A percentile compares a stretch with the other conserved stretches of the same genome.
These are phyloP conservation scores for Silurus asotus DNA, from an alignment of 2,113 vertebrate species.

Conservation along the genomic window DNA sequence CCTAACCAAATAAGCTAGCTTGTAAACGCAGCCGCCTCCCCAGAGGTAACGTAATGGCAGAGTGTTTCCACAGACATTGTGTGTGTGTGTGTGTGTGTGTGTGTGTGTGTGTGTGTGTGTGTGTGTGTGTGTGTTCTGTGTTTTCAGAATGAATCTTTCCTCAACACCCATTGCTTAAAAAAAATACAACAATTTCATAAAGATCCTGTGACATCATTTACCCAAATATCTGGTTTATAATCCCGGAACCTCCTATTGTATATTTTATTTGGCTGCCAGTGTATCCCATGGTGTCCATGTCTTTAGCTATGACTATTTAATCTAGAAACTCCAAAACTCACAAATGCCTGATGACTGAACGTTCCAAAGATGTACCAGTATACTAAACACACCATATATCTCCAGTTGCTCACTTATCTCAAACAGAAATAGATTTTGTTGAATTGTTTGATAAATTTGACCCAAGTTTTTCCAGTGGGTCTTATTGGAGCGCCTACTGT, in stretches of 20 bases:
- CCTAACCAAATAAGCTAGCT: slow-evolving; percentile 51
- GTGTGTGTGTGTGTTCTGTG: slow-evolving; percentile 15
- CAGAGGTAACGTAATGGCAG: slow-evolving; percentile 59
- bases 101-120: slow-evolving; percentile 29
- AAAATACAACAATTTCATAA: slow-evolving; percentile 65
- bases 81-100: background rate
- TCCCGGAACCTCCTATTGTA: slow-evolving; percentile 89
- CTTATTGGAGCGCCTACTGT: slow-evolving; percentile 97
- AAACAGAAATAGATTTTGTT: slow-evolving; percentile 96
- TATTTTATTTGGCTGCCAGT: slow-evolving; percentile 95
- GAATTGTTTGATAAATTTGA: slow-evolving; percentile 99
- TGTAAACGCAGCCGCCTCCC: slow-evolving; percentile 55
- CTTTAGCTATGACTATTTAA: slow-evolving; percentile 92
- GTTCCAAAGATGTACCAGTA: slow-evolving; percentile 85
- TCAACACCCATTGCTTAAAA: slow-evolving; percentile 53
- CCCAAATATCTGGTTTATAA: slow-evolving; percentile 90
- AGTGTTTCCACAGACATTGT: slow-evolving; percentile 55
- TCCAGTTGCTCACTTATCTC: slow-evolving; percentile 75
- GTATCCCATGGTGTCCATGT: slow-evolving; percentile 77
- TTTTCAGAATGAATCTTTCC: slow-evolving; percentile 41
- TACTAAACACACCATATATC: slow-evolving; percentile 94
- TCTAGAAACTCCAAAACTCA: slow-evolving; percentile 97
- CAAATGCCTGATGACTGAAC: slow-evolving; percentile 88
- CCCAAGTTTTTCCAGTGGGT: slow-evolving; percentile 92
- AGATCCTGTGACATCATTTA: slow-evolving; percentile 87